These are phyloP conservation scores for Ia io DNA, from an alignment of 2,113 vertebrate species.

Conservation along the genomic window DNA sequence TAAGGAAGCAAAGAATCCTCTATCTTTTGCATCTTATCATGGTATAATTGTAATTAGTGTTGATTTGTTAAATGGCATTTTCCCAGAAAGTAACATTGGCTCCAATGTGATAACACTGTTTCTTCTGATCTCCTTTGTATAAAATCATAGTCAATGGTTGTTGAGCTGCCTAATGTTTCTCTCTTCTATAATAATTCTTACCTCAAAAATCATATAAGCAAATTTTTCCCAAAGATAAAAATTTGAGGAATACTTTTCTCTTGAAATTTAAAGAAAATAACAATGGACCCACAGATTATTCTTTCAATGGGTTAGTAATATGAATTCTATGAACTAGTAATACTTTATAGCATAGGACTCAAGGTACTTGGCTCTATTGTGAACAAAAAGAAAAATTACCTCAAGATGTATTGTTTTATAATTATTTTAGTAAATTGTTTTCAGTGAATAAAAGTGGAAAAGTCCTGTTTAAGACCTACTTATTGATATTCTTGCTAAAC, in stretches of 20 bases:
- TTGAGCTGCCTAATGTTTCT: neutral
- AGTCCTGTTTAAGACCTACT: neutral
- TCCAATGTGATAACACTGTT: neutral
- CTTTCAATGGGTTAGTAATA: neutral
- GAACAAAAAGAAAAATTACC: neutral
- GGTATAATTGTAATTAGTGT: neutral
- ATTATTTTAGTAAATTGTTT: neutral
- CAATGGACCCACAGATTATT: neutral
- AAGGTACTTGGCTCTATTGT: neutral
- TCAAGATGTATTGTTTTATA: neutral
- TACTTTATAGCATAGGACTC: neutral
- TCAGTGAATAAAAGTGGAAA: neutral
- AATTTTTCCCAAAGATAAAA: neutral
- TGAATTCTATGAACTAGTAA: neutral
- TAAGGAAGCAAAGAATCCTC: neutral
- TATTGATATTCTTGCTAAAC: neutral
- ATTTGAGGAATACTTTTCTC: neutral
- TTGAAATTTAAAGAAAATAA: conserved; percentile 32
- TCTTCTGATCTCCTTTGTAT: neutral
- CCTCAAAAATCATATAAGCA: neutral
- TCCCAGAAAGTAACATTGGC: neutral
- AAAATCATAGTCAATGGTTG: neutral
- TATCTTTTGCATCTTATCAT: neutral
- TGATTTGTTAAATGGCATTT: neutral
- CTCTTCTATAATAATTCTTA: neutral